Conservation (phyloP, 2,888 invertebrate species). For the Rhagium mordax region DNA sequence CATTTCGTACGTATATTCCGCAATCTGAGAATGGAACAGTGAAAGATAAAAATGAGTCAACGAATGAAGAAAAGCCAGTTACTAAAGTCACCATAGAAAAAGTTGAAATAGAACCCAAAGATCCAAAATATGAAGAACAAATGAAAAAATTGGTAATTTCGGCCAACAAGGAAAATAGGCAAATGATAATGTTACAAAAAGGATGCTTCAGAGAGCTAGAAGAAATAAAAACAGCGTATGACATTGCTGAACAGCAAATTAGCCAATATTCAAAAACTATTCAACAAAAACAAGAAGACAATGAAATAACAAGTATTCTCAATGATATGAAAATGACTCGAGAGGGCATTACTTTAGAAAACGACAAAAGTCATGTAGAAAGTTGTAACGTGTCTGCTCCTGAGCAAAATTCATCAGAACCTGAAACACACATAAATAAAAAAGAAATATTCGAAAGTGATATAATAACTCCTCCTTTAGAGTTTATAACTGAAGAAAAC, state of each 20-base stretch:
- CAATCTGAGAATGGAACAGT: slow-evolving; percentile 32
- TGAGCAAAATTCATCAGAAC: neutral
- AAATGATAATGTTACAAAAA: slow-evolving; percentile 61
- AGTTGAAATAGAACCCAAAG: slow-evolving; percentile 48
- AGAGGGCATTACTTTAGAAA: slow-evolving; percentile 41
- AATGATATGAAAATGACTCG: slow-evolving; percentile 51
- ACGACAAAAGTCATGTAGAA: neutral
- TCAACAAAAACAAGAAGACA: slow-evolving; percentile 41
- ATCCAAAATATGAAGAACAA: slow-evolving; percentile 58
- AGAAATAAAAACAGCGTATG: slow-evolving; percentile 62
- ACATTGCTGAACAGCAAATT: slow-evolving; percentile 51
- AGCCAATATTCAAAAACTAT: slow-evolving; percentile 42
- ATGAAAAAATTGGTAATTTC: slow-evolving; percentile 56
- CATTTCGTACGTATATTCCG: slow-evolving; percentile 64
- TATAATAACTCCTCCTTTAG: slow-evolving; percentile 1
- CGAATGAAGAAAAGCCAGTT: slow-evolving; percentile 28
- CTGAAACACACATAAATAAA: neutral
- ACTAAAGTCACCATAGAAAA: slow-evolving; percentile 53
- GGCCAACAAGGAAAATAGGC: slow-evolving; percentile 58
- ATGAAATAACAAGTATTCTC: slow-evolving; percentile 49
- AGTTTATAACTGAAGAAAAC: neutral
- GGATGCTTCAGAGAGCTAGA: slow-evolving; percentile 63
- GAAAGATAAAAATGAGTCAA: slow-evolving; percentile 11
- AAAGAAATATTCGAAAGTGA: neutral
- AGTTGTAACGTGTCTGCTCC: neutral